phyloP scores from a whole-genome alignment of 2,888 invertebrate species.

The Drosophila cracens region DNA sequence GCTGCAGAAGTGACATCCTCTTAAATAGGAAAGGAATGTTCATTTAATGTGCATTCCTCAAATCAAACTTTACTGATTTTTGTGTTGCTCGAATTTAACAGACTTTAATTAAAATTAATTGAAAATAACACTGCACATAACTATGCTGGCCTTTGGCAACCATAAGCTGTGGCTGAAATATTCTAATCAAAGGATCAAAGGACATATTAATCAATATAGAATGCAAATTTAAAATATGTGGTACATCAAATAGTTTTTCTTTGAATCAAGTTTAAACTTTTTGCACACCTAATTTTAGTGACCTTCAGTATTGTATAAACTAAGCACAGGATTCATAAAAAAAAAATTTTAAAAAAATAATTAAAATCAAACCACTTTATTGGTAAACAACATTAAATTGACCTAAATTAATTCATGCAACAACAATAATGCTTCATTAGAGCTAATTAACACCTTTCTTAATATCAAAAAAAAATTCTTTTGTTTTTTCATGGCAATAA shows the following conservation, averaged over 20 bases:
- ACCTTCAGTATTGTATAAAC: neutral
- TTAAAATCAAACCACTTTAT: neutral
- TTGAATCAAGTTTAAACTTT: neutral
- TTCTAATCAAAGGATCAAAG: neutral
- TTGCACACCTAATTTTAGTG: neutral
- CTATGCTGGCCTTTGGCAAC: neutral
- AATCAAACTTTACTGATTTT: neutral
- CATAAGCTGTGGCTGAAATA: neutral
- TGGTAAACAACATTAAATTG: neutral
- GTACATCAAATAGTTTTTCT: neutral
- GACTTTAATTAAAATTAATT: neutral
- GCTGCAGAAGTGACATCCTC: conserved; percentile 18
- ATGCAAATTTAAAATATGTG: neutral
- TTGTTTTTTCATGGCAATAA: no score
- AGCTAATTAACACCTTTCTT: neutral
- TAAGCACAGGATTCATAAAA: neutral
- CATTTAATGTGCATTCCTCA: neutral
- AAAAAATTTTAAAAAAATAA: neutral
- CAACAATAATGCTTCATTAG: neutral
- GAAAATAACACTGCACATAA: neutral
- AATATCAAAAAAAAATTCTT: no score
- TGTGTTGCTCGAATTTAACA: neutral
- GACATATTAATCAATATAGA: neutral
- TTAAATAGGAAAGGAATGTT: neutral
- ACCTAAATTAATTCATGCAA: neutral